Evolutionary conservation across 92 coral and sea anemone species (phyloP), one percentile per base, ranked within the genome.

Genomic region (Parazoanthus atlanticus): DNA sequence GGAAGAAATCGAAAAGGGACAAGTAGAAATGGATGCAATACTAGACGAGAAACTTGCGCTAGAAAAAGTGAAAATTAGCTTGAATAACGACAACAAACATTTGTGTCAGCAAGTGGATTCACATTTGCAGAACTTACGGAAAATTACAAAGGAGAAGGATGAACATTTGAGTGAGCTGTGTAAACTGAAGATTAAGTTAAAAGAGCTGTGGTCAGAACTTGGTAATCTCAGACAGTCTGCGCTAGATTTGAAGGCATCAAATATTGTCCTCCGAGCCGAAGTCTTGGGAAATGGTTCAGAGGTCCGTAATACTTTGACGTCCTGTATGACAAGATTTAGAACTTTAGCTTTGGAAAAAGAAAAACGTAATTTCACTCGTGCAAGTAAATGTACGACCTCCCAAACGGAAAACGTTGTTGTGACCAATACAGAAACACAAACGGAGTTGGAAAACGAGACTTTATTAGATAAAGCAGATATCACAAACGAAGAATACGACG

Each of bases 301-400:
- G 71, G 81, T 95, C 79, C 89, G 88, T 2, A 90, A 88, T 1
- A 74, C 85, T 34, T 88, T 95, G 88, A 90, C 82, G 49, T 84
- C 83, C 79, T 95, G 93, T 46, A 93, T 93, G 13, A 49, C 80
- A 81, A 91, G 93, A 25, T 83, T 94, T 69, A 92, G 90, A 85
- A 84, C 79, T 41, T 94, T 93, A 26, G 54, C 89, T 25, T 80
- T 46, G 40, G 80, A 70, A 67, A 28, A 28, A 69, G 86, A 34
- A 30, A 88, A 88, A 17, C 88, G 26, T 65, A 86, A 49, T 34
- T 65, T 34, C 34, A 46, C 71, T 69, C 32, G 78, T 17, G 78
- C 72, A 79, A 64, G 58, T 33, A 23, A 28, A n/a, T 33, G 82
- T n/a, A 34, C 72, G 79, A 38, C 13, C 28, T 84, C 85, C 26